Conservation (phyloP, 2,113 vertebrate genomes). For the Cottus gobio region DNA sequence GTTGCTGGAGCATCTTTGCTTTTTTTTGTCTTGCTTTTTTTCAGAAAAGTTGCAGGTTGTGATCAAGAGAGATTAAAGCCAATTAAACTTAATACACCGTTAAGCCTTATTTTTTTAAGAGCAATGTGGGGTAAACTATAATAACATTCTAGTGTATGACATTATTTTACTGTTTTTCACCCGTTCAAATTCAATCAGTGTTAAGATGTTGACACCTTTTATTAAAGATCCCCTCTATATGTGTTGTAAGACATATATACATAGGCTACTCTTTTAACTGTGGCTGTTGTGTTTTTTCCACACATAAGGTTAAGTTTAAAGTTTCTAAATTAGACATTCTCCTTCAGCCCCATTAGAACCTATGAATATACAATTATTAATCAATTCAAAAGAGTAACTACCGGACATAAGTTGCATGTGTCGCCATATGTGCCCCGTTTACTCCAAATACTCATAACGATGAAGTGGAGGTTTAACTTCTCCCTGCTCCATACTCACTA, state of each 20-base stretch:
- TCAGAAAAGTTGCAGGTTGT: conserved; percentile 24
- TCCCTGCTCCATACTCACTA: neutral
- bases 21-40: neutral
- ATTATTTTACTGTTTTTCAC: neutral
- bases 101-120: neutral
- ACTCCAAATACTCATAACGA: neutral
- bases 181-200: neutral
- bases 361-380: neutral
- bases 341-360: neutral
- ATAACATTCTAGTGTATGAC: neutral
- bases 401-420: neutral
- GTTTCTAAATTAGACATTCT: neutral
- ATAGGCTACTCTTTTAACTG: neutral
- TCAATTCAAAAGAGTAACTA: neutral
- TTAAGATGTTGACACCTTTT: neutral
- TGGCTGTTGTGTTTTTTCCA: neutral
- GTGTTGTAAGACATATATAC: neutral
- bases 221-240: neutral
- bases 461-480: neutral
- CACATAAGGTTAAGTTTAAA: neutral
- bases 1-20: conserved; percentile 56
- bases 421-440: neutral
- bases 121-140: neutral
- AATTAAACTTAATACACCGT: neutral
- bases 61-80: neutral